These are phyloP conservation scores for Promerops cafer DNA, from an alignment of 2,113 vertebrate genomes.

Conservation along the genomic window DNA sequence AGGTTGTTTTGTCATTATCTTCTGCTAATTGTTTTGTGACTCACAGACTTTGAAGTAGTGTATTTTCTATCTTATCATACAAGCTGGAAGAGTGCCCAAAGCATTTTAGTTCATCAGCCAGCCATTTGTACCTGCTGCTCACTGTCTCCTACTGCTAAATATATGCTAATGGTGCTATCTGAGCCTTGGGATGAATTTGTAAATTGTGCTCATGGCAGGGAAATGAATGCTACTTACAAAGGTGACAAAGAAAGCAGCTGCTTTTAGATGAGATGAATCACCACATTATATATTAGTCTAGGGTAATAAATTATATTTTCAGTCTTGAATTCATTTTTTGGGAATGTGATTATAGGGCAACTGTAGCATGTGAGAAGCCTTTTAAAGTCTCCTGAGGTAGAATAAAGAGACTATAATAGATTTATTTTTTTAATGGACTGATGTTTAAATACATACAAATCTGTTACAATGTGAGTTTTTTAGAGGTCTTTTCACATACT, in stretches of 20 bases:
- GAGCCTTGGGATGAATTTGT: background rate
- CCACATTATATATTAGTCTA: background rate
- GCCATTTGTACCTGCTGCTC: slow-evolving; percentile 16
- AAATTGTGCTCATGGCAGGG: background rate
- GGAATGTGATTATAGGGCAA: background rate
- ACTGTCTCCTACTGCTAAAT: background rate
- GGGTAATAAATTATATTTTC: slow-evolving; percentile 25
- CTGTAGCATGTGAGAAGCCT: background rate
- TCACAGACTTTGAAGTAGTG: background rate
- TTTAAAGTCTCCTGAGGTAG: background rate
- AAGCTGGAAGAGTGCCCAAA: background rate
- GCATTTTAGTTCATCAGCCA: background rate
- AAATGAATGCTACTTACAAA: background rate
- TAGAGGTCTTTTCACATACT: background rate
- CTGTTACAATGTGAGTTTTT: background rate
- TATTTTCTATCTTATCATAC: background rate
- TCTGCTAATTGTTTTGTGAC: background rate
- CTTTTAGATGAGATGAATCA: slow-evolving; percentile 20
- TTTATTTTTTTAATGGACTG: background rate
- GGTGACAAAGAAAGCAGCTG: slow-evolving; percentile 4
- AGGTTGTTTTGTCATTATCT: background rate
- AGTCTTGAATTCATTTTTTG: background rate
- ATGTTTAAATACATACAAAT: background rate
- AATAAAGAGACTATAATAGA: background rate
- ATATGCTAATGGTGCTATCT: slow-evolving; percentile 6